phyloP scores from a whole-genome alignment of 2,888 invertebrate genomes.

The Nycteola revayana region DNA sequence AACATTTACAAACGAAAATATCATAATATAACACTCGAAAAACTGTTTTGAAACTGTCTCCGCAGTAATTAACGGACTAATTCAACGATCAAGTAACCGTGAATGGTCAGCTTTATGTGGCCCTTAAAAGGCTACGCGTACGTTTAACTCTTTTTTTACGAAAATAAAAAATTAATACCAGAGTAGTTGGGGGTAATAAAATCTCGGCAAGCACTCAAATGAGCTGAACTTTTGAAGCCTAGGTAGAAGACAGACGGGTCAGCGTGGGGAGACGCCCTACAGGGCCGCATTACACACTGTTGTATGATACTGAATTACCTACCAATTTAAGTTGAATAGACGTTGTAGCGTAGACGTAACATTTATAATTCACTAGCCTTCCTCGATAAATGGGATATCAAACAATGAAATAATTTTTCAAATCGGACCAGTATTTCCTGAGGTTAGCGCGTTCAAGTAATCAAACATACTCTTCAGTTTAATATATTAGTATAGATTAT shows the following conservation, averaged over 20 bases:
- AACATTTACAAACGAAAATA: slow-evolving; percentile 23
- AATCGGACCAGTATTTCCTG: too few species aligned
- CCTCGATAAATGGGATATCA: too few species aligned
- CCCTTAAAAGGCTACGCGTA: slow-evolving; percentile 67
- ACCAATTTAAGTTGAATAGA: too few species aligned
- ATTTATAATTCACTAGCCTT: too few species aligned
- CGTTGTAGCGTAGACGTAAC: too few species aligned
- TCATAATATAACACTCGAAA: slow-evolving; percentile 28
- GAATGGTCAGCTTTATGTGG: slow-evolving; percentile 67
- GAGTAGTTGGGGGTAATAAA: slow-evolving; percentile 80
- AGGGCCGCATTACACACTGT: slow-evolving; percentile 63
- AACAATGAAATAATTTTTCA: too few species aligned
- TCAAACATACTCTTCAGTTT: too few species aligned
- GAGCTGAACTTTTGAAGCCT: slow-evolving; percentile 81
- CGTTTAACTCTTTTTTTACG: slow-evolving; percentile 66
- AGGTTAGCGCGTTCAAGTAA: too few species aligned
- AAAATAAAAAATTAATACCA: slow-evolving; percentile 68
- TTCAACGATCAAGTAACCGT: slow-evolving; percentile 69
- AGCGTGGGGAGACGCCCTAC: slow-evolving; percentile 58
- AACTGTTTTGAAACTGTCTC: slow-evolving; percentile 65
- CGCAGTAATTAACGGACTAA: slow-evolving; percentile 69
- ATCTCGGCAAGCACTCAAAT: slow-evolving; percentile 80
- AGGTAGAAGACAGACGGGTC: slow-evolving; percentile 79
- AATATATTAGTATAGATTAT: too few species aligned
- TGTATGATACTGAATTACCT: too few species aligned